Conservation (phyloP, 2,888 invertebrate species). For the Blera fallax region DNA sequence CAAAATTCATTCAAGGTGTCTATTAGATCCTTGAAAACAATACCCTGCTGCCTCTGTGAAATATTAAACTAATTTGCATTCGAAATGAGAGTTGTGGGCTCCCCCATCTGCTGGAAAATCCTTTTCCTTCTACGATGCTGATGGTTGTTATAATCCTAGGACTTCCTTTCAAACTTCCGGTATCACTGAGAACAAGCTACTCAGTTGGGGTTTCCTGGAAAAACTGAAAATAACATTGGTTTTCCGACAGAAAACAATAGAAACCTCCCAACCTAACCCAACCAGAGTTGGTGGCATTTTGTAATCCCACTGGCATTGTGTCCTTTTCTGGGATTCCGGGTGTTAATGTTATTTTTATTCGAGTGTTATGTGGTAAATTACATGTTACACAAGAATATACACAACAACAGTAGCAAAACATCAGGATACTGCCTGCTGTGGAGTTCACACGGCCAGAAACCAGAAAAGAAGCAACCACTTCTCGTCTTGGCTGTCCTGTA, state of each 20-base stretch:
- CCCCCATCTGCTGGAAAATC: neutral
- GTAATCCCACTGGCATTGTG: slow-evolving; percentile 66
- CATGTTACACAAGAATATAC: slow-evolving; percentile 43
- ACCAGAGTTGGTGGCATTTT: slow-evolving; percentile 35
- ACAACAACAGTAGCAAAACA: slow-evolving; percentile 3
- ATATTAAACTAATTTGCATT: slow-evolving; percentile 70
- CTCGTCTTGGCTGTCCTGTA: slow-evolving; percentile 32
- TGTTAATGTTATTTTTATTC: slow-evolving; percentile 70
- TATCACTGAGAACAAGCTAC: neutral
- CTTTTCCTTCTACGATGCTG: slow-evolving; percentile 6
- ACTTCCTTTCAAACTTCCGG: slow-evolving; percentile 37
- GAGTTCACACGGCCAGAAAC: slow-evolving; percentile 58
- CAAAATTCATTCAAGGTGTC: slow-evolving; percentile 11
- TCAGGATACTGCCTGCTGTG: slow-evolving; percentile 47
- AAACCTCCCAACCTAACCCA: slow-evolving; percentile 5
- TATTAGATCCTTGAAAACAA: slow-evolving; percentile 44
- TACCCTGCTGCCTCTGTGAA: slow-evolving; percentile 33
- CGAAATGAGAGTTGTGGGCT: slow-evolving; percentile 37
- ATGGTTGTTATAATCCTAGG: slow-evolving; percentile 16
- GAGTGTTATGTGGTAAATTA: slow-evolving; percentile 65
- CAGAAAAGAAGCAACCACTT: slow-evolving; percentile 54
- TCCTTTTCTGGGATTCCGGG: slow-evolving; percentile 61
- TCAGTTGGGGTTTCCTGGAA: slow-evolving; percentile 9
- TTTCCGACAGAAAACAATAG: slow-evolving; percentile 54
- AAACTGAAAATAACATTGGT: slow-evolving; percentile 65